Evolutionary conservation across 1,140 invertebrate species (phyloP).

Genomic region (Copidosoma floridanum): DNA sequence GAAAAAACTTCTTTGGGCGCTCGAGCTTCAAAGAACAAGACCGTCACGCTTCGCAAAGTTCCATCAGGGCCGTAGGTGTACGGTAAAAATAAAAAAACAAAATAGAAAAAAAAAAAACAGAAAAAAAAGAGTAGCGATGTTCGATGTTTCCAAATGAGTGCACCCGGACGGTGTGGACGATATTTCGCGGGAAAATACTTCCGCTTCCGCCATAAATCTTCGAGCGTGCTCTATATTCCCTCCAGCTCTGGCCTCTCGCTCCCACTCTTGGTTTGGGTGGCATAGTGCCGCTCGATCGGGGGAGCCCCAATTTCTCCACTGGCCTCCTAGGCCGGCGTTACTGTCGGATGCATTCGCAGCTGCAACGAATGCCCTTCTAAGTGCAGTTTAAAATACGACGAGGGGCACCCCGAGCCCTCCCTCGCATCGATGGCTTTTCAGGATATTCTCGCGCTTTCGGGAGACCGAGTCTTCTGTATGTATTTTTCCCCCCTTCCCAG

Average conservation of each 20-base stretch:
- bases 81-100: too few relatives aligned
- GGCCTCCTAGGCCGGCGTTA: slow-evolving; percentile 28
- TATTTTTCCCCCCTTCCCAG: too few relatives aligned
- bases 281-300: background rate
- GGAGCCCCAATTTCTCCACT: slow-evolving; percentile 40
- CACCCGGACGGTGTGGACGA: slow-evolving; percentile 42
- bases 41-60: too few relatives aligned
- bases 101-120: too few relatives aligned
- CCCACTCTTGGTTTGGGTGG: background rate
- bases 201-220: slow-evolving; percentile 48
- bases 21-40: too few relatives aligned
- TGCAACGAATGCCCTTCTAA: slow-evolving; percentile 30
- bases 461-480: too few relatives aligned
- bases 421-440: too few relatives aligned
- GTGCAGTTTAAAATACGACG: slow-evolving; percentile 24
- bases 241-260: background rate
- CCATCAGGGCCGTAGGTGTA: too few relatives aligned
- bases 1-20: too few relatives aligned
- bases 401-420: background rate
- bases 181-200: slow-evolving; percentile 49
- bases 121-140: slow-evolving; percentile 39
- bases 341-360: slow-evolving; percentile 40
- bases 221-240: too few relatives aligned
- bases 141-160: slow-evolving; percentile 49
- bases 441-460: too few relatives aligned